Evolutionary conservation across 2,797 vertebrate species (phyloP).

Genomic region (Sciurus carolinensis): DNA sequence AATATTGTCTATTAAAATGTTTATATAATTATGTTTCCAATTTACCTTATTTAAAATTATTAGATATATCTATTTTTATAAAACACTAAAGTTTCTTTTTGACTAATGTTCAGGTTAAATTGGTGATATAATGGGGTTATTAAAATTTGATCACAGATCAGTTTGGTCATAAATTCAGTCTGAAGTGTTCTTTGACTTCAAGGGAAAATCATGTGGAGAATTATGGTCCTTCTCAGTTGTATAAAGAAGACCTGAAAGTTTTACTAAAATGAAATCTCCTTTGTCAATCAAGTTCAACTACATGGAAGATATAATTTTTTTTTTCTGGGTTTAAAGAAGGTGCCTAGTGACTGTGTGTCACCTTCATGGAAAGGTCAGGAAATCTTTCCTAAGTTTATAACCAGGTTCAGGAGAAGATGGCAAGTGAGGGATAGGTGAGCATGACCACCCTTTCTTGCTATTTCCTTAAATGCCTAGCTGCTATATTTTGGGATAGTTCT

Average conservation of each 20-base stretch:
- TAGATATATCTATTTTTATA: background rate
- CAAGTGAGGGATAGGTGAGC: too few species aligned
- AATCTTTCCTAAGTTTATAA: background rate
- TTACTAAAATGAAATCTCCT: background rate
- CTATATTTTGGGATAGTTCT: background rate
- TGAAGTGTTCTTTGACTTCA: background rate
- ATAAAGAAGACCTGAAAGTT: background rate
- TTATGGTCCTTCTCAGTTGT: background rate
- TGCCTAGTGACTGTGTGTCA: background rate
- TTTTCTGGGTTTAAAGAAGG: background rate
- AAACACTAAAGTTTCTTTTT: background rate
- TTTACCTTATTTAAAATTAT: background rate
- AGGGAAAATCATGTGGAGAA: background rate
- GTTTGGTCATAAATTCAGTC: background rate
- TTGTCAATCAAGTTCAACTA: background rate
- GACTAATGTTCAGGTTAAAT: background rate
- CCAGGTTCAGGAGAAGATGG: background rate
- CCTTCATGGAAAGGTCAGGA: background rate
- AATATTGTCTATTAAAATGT: background rate
- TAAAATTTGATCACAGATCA: background rate
- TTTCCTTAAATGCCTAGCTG: background rate
- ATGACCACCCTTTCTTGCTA: accelerated
- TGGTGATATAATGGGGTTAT: background rate
- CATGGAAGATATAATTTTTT: background rate
- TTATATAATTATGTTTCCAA: background rate